phyloP scores from a whole-genome alignment of 2,888 invertebrate genomes.

The Drosophila barbarae region DNA sequence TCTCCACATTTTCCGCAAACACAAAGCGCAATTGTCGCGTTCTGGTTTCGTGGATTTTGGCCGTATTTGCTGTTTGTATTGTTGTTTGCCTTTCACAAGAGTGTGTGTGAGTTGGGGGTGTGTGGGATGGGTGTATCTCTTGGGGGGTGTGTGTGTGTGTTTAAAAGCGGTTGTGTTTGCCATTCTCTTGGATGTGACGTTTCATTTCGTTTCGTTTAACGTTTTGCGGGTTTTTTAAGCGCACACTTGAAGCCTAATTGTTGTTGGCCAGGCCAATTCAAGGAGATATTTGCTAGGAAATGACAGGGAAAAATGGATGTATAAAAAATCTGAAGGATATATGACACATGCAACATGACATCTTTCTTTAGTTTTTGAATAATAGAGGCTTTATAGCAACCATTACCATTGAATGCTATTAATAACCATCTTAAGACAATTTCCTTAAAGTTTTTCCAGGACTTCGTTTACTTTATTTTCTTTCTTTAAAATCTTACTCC shows the following conservation, averaged over 20 bases:
- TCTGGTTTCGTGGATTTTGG: conserved; percentile 33
- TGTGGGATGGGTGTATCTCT: background rate
- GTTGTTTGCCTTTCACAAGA: conserved; percentile 22
- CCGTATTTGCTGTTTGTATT: conserved; percentile 34
- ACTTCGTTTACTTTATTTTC: too few relatives aligned
- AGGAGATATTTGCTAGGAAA: conserved; percentile 2
- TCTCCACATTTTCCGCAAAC: conserved; percentile 22
- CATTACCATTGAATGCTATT: background rate
- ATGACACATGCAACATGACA: background rate
- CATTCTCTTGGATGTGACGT: conserved; percentile 54
- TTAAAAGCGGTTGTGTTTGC: conserved; percentile 36
- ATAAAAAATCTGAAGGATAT: background rate
- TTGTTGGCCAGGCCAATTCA: conserved; percentile 26
- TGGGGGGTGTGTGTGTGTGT: conserved; percentile 1
- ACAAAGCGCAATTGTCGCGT: conserved; percentile 40
- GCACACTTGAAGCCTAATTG: conserved; percentile 17
- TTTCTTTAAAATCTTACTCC: background rate
- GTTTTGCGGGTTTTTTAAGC: conserved; percentile 50
- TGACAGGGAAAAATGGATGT: too few relatives aligned
- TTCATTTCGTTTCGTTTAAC: conserved; percentile 61
- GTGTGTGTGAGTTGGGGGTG: background rate
- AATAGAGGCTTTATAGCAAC: accelerated
- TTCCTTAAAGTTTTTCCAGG: background rate
- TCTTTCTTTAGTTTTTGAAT: accelerated
- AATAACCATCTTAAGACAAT: background rate